phyloP scores from a whole-genome alignment of 2,113 vertebrate genomes.

The Caracal caracal region DNA sequence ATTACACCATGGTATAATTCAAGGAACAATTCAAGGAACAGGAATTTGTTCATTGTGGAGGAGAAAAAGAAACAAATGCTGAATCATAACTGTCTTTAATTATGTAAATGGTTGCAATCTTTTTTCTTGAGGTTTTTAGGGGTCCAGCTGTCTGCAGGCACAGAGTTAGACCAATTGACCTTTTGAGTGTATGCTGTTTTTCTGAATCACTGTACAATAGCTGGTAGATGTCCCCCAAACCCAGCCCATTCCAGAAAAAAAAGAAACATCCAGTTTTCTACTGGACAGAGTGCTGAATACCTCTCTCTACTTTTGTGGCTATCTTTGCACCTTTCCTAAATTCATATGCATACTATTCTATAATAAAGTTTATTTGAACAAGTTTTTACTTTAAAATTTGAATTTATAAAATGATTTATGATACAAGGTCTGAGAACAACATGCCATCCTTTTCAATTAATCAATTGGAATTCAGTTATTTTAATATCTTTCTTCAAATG shows the following conservation, averaged over 20 bases:
- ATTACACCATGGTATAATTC: not conserved
- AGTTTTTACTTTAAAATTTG: not conserved
- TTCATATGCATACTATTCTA: not conserved
- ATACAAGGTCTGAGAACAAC: not conserved
- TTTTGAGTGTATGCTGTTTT: not conserved
- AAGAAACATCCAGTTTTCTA: slow-evolving; percentile 33
- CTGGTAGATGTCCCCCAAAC: not conserved
- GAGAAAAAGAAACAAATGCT: slow-evolving; percentile 1
- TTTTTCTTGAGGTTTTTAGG: not conserved
- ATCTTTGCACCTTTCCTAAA: not conserved
- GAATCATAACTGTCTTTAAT: slow-evolving; percentile 40
- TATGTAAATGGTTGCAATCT: not conserved
- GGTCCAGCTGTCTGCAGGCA: not conserved
- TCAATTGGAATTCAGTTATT: slow-evolving; percentile 43
- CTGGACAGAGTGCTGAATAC: not conserved
- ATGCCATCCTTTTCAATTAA: slow-evolving; percentile 53
- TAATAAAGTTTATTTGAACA: not conserved
- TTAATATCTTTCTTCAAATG: slow-evolving; percentile 44
- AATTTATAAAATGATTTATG: slow-evolving; percentile 54
- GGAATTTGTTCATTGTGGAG: slow-evolving; percentile 27
- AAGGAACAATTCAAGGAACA: not conserved
- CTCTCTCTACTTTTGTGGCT: not conserved
- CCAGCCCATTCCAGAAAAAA: not conserved
- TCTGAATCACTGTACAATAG: slow-evolving; percentile 10
- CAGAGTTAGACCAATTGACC: not conserved